phyloP scores from a whole-genome alignment of 2,113 vertebrate species.

The Micronycteris hirsuta region DNA sequence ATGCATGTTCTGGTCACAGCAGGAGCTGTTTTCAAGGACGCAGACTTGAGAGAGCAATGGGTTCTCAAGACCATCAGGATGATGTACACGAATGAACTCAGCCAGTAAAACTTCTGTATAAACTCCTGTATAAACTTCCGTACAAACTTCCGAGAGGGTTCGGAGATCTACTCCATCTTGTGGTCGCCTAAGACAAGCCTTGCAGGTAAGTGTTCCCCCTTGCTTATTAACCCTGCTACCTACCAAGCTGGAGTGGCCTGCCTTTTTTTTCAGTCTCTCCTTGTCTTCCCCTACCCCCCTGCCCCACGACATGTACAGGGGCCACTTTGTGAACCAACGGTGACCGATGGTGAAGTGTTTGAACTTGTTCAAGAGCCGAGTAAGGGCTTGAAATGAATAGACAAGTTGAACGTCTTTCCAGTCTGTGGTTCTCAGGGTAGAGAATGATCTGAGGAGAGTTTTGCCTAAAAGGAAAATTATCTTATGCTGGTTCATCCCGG shows the following conservation, averaged over 20 bases:
- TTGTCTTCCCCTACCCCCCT: not conserved
- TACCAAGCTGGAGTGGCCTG: not conserved
- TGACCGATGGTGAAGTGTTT: not conserved
- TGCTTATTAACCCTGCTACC: not conserved
- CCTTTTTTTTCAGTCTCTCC: not conserved
- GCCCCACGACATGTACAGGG: rapidly evolving
- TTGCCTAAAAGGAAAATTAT: not conserved
- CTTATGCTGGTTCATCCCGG: not conserved
- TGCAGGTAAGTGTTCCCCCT: not conserved
- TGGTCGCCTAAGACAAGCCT: not conserved
- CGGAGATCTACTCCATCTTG: not conserved
- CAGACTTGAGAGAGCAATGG: not conserved
- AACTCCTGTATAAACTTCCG: not conserved
- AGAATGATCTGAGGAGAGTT: not conserved
- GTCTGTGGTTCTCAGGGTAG: not conserved
- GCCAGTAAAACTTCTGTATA: not conserved
- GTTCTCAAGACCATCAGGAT: not conserved
- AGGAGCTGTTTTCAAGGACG: not conserved
- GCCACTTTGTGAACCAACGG: not conserved
- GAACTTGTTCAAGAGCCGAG: not conserved
- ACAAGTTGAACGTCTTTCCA: not conserved
- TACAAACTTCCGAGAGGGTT: not conserved
- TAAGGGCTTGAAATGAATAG: not conserved
- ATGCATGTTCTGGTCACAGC: not conserved
- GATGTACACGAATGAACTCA: not conserved